Base-by-base conservation (phyloP, 2,888 invertebrate genomes). In the Pheosia gnoma region DNA sequence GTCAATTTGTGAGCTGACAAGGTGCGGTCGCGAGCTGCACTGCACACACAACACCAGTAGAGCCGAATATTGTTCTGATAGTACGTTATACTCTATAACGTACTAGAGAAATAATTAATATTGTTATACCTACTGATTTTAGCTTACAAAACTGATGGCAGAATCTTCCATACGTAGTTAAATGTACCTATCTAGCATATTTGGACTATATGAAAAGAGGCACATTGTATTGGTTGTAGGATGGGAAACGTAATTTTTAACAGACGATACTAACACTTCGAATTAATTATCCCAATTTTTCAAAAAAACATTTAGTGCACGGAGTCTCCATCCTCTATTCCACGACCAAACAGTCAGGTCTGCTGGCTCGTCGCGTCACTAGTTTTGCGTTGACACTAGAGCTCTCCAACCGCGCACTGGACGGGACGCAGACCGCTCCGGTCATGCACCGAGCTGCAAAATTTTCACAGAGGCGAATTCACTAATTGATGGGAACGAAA, bases 1-100 rank as follows among this genome's bases (percentile, higher is more conserved):
- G 90, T 91, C 90, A 91, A 90, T 89, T 89, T 89, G 89, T 80
- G 84, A 80, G 88, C 88, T 88, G 88, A 88, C 88, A 86, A 89
- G 90, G 90, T 89, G 89, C 89, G 87, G 83, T 82, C 87, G 88
- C 88, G 88, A 81, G 67, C 74, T 69, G 74, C 72, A 74, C 68
- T 68, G 72, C 68, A 62, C 65, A 61, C 67, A 57, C 37, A 39
- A 57, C 39, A 7, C 47, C 56, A 41, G 57, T 75, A 62, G 80
- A 80, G 77, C 51, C 60, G 71, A 61, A 25, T 25, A 38, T 38
- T 38, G 59, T 7, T 11, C 6, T 45, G 59, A 59, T 62, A 41
- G 4, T 13, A n/a, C 38, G 43, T 39, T 13, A 10, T 60, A 8
- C 3, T 52, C 10, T 54, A 4, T 38, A 39, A 36, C 5, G 38